These are phyloP conservation scores for Dendrocincla fuliginosa DNA, from an alignment of 2,797 vertebrate genomes.

Conservation along the genomic window DNA sequence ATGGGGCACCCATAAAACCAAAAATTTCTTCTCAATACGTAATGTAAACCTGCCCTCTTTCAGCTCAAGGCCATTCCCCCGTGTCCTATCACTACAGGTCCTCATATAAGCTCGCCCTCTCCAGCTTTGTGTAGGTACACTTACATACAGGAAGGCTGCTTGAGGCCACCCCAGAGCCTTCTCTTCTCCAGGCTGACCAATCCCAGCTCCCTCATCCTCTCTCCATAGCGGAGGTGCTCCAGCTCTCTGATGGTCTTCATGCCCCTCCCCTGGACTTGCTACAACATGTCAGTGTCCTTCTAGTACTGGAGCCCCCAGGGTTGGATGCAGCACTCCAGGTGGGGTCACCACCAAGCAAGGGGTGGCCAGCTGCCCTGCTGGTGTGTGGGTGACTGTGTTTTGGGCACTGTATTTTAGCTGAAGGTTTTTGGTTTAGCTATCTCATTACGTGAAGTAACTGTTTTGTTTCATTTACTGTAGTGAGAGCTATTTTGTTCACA, in stretches of 20 bases:
- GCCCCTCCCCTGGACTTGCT: not conserved
- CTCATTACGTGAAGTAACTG: not conserved
- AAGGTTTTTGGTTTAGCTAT: not conserved
- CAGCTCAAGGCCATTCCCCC: not conserved
- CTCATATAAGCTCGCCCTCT: not conserved
- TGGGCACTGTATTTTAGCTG: not conserved
- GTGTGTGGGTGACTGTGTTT: not conserved
- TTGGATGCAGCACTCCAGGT: not conserved
- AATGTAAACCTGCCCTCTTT: not conserved
- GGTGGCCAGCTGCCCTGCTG: not conserved
- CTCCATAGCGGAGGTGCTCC: not conserved
- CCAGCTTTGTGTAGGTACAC: not conserved
- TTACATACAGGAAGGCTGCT: not conserved
- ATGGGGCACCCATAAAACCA: not conserved
- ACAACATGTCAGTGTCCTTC: not conserved
- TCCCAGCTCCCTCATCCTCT: not conserved
- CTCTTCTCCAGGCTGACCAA: not conserved
- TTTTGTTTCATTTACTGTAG: not conserved
- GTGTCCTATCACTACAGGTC: too few relatives aligned
- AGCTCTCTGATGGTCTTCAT: not conserved
- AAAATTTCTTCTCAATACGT: accelerated
- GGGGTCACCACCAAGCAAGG: too few relatives aligned
- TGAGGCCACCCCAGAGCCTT: not conserved
- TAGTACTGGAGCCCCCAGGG: too few relatives aligned
- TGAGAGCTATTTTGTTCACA: not conserved